Percentiles rank a stretch among this genome's conserved stretches.
phyloP scores from a whole-genome alignment of 2,888 invertebrate species.

The Eupithecia centaureata region DNA sequence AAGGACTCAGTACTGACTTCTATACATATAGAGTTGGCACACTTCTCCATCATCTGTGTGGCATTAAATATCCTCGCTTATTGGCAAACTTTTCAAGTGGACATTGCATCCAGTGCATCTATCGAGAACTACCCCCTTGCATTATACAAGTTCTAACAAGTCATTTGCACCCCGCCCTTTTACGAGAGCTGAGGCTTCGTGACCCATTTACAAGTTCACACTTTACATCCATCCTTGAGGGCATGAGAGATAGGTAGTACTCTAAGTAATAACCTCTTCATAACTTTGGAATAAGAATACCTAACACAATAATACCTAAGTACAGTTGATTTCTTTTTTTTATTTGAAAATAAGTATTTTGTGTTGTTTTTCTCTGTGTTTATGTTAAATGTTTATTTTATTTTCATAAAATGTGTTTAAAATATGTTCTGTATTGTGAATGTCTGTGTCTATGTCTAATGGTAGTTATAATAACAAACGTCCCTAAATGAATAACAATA shows the following conservation, averaged over 20 bases:
- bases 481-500: too few species aligned
- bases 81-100: slow-evolving; percentile 35
- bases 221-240: slow-evolving; percentile 52
- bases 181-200: slow-evolving; percentile 55
- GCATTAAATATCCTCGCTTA: slow-evolving; percentile 9
- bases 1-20: too few species aligned
- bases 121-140: slow-evolving; percentile 42
- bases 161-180: slow-evolving; percentile 48
- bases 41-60: neutral
- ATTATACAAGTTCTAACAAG: slow-evolving; percentile 45
- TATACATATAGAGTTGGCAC: neutral
- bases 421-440: too few species aligned
- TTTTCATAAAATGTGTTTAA: too few species aligned
- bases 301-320: neutral
- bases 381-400: too few species aligned
- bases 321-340: neutral
- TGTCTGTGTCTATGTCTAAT: too few species aligned
- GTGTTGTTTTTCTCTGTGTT: too few species aligned
- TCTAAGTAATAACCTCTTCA: slow-evolving; percentile 18
- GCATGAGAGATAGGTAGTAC: slow-evolving; percentile 43
- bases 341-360: too few species aligned
- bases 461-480: too few species aligned
- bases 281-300: slow-evolving; percentile 6
- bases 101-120: slow-evolving; percentile 29
- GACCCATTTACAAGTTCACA: slow-evolving; percentile 65